phyloP scores from a whole-genome alignment of 2,113 vertebrate species.

The Emydocephalus ijimae region DNA sequence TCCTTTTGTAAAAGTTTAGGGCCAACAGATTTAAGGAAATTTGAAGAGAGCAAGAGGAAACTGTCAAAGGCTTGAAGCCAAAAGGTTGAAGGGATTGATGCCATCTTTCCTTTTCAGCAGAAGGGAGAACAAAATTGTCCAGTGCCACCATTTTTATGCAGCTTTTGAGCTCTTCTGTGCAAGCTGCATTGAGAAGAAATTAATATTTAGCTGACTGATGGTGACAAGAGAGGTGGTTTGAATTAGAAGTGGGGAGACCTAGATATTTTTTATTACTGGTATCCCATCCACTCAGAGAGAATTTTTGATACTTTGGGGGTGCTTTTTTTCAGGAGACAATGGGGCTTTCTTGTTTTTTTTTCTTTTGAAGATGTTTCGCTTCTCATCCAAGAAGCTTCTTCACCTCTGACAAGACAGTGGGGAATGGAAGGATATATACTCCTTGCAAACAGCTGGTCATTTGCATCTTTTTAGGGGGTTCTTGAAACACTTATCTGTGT shows the following conservation, averaged over 20 bases:
- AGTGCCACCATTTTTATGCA: background rate
- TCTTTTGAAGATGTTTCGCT: too few relatives aligned
- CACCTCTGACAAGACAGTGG: too few relatives aligned
- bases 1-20: background rate
- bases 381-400: too few relatives aligned
- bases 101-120: background rate
- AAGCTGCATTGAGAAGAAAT: background rate
- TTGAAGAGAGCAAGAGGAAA: background rate
- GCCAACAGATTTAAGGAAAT: background rate
- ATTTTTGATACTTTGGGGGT: background rate
- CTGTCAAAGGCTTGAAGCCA: background rate
- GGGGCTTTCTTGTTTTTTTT: too few relatives aligned
- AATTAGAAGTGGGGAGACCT: background rate
- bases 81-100: too few relatives aligned
- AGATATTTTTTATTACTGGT: background rate
- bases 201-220: background rate
- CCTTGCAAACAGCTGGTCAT: too few relatives aligned
- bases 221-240: background rate
- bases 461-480: too few relatives aligned
- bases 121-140: background rate
- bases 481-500: too few relatives aligned
- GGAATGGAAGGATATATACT: too few relatives aligned
- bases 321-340: too few relatives aligned
- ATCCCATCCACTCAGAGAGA: background rate
- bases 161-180: background rate